Conservation (phyloP, 2,888 invertebrate genomes). For the Hypomecis atomaria region DNA sequence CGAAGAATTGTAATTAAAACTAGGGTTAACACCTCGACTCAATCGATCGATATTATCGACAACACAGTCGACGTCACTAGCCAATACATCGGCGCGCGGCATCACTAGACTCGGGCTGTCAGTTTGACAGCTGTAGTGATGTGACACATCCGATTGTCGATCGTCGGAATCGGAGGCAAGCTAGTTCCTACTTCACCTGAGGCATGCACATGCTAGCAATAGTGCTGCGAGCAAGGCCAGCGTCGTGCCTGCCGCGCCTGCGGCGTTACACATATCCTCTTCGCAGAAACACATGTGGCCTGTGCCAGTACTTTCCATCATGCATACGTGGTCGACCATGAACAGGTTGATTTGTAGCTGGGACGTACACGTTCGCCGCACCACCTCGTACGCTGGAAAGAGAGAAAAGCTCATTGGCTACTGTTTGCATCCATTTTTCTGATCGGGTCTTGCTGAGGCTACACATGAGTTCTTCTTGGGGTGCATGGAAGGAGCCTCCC, state of each 20-base stretch:
- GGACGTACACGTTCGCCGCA: conserved; percentile 95
- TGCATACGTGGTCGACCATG: conserved; percentile 99
- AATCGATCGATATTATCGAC: conserved; percentile 63
- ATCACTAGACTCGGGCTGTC: conserved; percentile 32
- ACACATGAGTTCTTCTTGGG: too few relatives aligned
- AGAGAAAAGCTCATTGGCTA: conserved; percentile 28
- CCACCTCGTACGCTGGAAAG: conserved; percentile 93
- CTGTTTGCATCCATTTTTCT: too few relatives aligned
- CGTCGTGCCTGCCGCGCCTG: conserved; percentile 58
- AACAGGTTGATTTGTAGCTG: conserved; percentile 97
- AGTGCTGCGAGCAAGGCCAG: conserved; percentile 62
- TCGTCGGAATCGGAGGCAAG: conserved; percentile 58
- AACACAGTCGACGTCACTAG: conserved; percentile 38
- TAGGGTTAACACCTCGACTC: conserved; percentile 61
- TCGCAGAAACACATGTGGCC: conserved; percentile 99
- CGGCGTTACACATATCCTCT: conserved; percentile 96
- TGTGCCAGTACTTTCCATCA: conserved; percentile 99
- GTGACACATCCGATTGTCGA: conserved; percentile 36
- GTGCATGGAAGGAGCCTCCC: too few relatives aligned
- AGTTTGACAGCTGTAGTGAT: conserved; percentile 19
- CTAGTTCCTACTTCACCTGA: conserved; percentile 78
- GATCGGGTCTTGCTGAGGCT: too few relatives aligned
- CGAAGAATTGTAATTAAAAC: conserved; percentile 75
- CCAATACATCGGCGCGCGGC: conserved; percentile 35
- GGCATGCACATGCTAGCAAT: conserved; percentile 77